Conservation (phyloP, 2,113 vertebrate species). For the Gymnorhina tibicen region DNA sequence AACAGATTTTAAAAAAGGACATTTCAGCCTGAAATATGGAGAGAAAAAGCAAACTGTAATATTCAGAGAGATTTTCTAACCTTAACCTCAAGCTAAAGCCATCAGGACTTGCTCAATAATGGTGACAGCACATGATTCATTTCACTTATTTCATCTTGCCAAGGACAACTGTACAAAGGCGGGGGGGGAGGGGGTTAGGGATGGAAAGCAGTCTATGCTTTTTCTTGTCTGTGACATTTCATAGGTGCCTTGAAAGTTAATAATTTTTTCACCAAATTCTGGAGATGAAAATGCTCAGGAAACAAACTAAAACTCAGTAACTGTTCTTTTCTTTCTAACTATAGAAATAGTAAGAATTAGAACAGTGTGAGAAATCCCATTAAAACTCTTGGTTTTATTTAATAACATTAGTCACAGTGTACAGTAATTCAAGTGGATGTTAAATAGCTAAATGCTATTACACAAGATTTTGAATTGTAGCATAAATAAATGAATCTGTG, state of each 20-base stretch:
- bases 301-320: background rate
- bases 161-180: slow-evolving; percentile 11
- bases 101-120: slow-evolving; percentile 9
- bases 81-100: slow-evolving; percentile 38
- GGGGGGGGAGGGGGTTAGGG: too few species aligned
- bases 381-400: background rate
- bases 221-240: background rate
- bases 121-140: slow-evolving; percentile 42
- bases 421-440: background rate
- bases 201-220: background rate
- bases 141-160: slow-evolving; percentile 15
- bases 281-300: background rate
- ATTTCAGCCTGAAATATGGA: background rate
- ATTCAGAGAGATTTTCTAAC: slow-evolving; percentile 39
- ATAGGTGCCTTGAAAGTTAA: background rate
- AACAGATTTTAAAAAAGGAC: background rate
- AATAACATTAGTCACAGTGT: background rate
- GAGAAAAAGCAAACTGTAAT: background rate
- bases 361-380: background rate
- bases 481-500: background rate
- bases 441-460: background rate
- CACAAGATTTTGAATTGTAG: background rate
- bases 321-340: background rate
- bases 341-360: background rate
- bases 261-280: background rate